A percentile compares a stretch with the other conserved stretches of the same genome.
phyloP scores from a whole-genome alignment of 2,113 vertebrate species.

The Nothoprocta pentlandii region DNA sequence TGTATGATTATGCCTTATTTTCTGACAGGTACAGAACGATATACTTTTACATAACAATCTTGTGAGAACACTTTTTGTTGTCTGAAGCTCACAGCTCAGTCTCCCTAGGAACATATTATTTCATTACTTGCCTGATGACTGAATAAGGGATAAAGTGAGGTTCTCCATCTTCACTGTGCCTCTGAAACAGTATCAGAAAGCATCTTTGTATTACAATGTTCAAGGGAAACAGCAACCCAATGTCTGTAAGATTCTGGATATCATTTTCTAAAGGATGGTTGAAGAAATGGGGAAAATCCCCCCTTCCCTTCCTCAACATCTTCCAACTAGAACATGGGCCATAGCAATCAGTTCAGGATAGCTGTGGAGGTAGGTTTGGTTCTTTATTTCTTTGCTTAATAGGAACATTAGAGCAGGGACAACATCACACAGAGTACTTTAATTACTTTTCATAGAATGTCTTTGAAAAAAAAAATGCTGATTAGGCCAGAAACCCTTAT shows the following conservation, averaged over 20 bases:
- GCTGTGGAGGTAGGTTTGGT: neutral
- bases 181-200: neutral
- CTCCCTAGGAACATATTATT: neutral
- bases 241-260: neutral
- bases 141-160: neutral
- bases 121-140: neutral
- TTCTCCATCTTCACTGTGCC: neutral
- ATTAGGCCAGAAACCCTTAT: constrained; percentile 12
- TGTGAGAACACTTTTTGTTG: neutral
- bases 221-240: neutral
- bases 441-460: constrained; percentile 36
- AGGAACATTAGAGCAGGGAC: neutral
- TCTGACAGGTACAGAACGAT: accelerated
- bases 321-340: neutral
- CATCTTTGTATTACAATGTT: neutral
- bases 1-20: neutral
- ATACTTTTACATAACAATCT: neutral
- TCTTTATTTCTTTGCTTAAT: neutral
- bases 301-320: neutral
- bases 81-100: neutral
- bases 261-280: neutral
- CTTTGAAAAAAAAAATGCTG: constrained; percentile 43
- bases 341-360: neutral
- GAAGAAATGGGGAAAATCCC: neutral
- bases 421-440: neutral